Evolutionary conservation across 2,113 vertebrate species (phyloP).

Genomic region (Xyrauchen texanus): DNA sequence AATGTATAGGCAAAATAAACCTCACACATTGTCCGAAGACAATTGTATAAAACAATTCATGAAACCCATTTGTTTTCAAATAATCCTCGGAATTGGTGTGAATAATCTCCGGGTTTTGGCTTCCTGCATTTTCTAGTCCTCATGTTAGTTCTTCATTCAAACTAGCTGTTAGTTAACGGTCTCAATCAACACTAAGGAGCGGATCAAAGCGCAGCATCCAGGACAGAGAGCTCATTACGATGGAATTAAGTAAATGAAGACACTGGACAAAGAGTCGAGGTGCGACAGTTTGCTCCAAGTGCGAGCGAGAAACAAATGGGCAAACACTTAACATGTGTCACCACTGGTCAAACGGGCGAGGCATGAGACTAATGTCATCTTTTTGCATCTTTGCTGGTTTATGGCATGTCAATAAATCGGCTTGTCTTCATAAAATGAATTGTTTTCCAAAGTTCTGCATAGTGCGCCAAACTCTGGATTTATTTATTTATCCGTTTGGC

Average conservation of each 20-base stretch:
- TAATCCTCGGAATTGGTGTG: conserved; percentile 24
- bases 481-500: not conserved
- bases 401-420: conserved; percentile 29
- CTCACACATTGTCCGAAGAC: not conserved
- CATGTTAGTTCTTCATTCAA: conserved; percentile 52
- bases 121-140: conserved; percentile 49
- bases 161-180: conserved; percentile 45
- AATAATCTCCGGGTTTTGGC: conserved; percentile 49
- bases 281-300: conserved; percentile 61
- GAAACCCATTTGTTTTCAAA: conserved; percentile 51
- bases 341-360: conserved; percentile 34
- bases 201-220: conserved; percentile 65
- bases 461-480: not conserved
- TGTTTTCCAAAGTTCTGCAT: not conserved
- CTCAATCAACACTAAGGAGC: conserved; percentile 39
- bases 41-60: conserved; percentile 19
- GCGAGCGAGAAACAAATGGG: conserved; percentile 64
- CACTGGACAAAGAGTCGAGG: conserved; percentile 45
- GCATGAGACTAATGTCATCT: conserved; percentile 28
- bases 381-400: conserved; percentile 19
- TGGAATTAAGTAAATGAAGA: conserved; percentile 63
- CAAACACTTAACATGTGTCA: conserved; percentile 54
- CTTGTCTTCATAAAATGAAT: too few relatives aligned
- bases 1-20: too few relatives aligned
- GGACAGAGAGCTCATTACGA: conserved; percentile 64